Percentiles rank a stretch among this genome's conserved stretches.
These are phyloP conservation scores for Rhagophthalmus giganteus DNA, from an alignment of 2,888 invertebrate species.

Conservation along the genomic window DNA sequence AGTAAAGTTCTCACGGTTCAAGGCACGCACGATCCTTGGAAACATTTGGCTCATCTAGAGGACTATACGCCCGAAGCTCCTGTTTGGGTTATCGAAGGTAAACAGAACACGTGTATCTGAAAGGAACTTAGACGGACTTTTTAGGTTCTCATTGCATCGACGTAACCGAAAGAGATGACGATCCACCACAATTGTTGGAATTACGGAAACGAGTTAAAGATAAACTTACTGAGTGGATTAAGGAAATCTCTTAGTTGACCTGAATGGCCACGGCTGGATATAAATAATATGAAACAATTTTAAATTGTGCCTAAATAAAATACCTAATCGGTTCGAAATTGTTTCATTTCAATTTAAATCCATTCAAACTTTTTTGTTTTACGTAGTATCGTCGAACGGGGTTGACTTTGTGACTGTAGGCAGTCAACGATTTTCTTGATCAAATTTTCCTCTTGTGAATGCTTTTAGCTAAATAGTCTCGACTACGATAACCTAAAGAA, in stretches of 20 bases:
- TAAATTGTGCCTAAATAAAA: too few species aligned
- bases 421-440: too few species aligned
- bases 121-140: background rate
- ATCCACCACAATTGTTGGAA: conserved; percentile 4
- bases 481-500: too few species aligned
- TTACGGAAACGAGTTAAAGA: conserved; percentile 5
- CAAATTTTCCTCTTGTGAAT: too few species aligned
- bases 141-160: conserved; percentile 20
- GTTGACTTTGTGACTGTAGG: too few species aligned
- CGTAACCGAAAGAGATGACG: conserved; percentile 2
- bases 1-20: conserved; percentile 15
- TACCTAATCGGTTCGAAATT: too few species aligned
- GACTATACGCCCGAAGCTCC: conserved; percentile 18
- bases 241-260: conserved; percentile 7
- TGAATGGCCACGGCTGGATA: background rate
- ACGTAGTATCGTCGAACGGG: too few species aligned
- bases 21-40: conserved; percentile 20
- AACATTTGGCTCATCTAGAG: conserved; percentile 13
- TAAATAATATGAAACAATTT: too few species aligned
- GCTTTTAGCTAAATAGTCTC: too few species aligned
- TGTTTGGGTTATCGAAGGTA: conserved; percentile 11
- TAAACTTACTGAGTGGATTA: conserved; percentile 10
- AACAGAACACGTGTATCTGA: too few species aligned
- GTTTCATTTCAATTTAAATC: too few species aligned
- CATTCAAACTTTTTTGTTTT: too few species aligned